These are phyloP conservation scores for Melipona quadrifasciata DNA, from an alignment of 1,140 invertebrate genomes.

Conservation along the genomic window DNA sequence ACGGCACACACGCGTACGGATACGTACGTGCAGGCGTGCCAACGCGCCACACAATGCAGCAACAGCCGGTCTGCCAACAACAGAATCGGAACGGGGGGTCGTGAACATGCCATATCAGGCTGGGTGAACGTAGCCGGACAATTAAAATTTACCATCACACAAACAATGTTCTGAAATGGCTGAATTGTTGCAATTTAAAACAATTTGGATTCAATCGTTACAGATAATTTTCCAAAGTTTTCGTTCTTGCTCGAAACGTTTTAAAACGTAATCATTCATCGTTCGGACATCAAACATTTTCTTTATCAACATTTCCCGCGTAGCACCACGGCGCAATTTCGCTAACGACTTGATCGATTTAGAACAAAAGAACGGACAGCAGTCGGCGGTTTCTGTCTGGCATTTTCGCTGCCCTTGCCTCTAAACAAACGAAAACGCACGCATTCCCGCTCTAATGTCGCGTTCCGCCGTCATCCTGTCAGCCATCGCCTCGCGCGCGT, in stretches of 20 bases:
- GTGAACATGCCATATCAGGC: conserved; percentile 48
- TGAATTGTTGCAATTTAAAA: no score
- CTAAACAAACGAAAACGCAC: conserved; percentile 48
- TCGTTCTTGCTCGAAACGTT: no score
- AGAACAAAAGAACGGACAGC: neutral
- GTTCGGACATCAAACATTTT: neutral
- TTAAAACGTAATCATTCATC: neutral
- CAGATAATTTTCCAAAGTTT: no score
- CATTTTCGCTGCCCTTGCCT: conserved; percentile 51
- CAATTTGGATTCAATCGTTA: no score
- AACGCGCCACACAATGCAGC: neutral
- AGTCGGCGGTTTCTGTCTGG: conserved; percentile 7
- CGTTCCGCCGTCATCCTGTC: conserved; percentile 2
- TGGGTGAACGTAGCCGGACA: conserved; percentile 50
- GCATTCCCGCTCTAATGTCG: conserved; percentile 63
- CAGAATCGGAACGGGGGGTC: conserved; percentile 49
- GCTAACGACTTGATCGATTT: neutral
- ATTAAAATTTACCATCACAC: conserved; percentile 72
- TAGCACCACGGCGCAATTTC: neutral
- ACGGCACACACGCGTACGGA: neutral
- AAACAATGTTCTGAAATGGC: no score
- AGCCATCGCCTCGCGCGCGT: neutral
- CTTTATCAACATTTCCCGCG: neutral
- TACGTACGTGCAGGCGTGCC: neutral
- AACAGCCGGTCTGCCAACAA: conserved; percentile 28